Evolutionary conservation across 1,140 invertebrate species (phyloP).

Genomic region (Halesus radiatus): DNA sequence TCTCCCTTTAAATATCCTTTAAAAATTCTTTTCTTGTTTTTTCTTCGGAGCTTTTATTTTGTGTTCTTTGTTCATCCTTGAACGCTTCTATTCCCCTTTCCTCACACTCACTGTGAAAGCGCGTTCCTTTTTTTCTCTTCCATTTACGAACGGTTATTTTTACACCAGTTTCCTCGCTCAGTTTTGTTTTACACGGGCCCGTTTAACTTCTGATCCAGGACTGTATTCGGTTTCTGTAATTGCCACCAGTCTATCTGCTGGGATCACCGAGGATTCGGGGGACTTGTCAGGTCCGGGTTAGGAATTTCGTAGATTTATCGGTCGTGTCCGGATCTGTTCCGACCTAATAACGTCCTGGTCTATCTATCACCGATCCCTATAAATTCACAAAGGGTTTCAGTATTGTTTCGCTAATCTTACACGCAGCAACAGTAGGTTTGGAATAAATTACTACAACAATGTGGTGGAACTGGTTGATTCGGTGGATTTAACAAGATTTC

Average conservation of each 20-base stretch:
- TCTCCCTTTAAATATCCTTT: too few relatives aligned
- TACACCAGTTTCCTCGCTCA: too few relatives aligned
- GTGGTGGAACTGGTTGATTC: too few relatives aligned
- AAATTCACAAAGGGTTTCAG: constrained; percentile 18
- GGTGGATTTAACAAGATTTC: too few relatives aligned
- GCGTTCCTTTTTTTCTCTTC: too few relatives aligned
- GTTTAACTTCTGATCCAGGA: not conserved
- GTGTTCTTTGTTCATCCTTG: too few relatives aligned
- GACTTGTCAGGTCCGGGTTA: constrained; percentile 29
- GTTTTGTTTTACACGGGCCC: too few relatives aligned
- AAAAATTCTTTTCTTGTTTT: too few relatives aligned
- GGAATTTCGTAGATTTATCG: constrained; percentile 44
- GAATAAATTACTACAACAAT: constrained; percentile 4
- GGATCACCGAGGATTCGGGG: constrained; percentile 6
- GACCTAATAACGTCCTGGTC: constrained; percentile 43
- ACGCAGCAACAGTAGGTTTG: constrained; percentile 15
- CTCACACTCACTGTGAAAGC: too few relatives aligned
- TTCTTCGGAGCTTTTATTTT: too few relatives aligned
- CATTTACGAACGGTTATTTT: too few relatives aligned
- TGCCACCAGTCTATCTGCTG: constrained; percentile 33
- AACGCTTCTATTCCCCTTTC: too few relatives aligned
- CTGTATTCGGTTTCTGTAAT: constrained; percentile 41
- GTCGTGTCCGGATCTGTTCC: constrained; percentile 39
- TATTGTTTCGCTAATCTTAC: constrained; percentile 28
- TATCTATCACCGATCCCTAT: constrained; percentile 40